phyloP scores from a whole-genome alignment of 2,797 vertebrate genomes.

The Macrochelys suwanniensis region DNA sequence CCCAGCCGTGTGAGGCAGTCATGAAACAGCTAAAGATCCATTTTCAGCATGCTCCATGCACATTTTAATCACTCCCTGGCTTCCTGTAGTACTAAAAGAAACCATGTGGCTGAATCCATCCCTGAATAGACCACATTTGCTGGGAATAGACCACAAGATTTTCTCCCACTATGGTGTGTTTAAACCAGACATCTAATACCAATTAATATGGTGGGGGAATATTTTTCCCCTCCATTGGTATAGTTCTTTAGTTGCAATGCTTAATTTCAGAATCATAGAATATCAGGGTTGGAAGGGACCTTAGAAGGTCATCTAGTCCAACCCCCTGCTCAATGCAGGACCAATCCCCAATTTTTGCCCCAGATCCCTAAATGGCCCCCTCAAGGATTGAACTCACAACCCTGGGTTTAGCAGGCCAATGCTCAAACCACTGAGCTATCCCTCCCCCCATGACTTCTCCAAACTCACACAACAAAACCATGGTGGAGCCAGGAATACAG shows the following conservation, averaged over 20 bases:
- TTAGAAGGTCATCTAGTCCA: too few relatives aligned
- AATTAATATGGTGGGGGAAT: not conserved
- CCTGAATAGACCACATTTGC: not conserved
- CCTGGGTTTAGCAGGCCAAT: too few relatives aligned
- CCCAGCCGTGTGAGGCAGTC: not conserved
- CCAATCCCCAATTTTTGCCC: too few relatives aligned
- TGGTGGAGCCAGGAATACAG: not conserved
- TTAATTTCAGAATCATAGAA: not conserved
- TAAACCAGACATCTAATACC: not conserved
- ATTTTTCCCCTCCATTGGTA: not conserved
- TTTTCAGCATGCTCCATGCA: not conserved
- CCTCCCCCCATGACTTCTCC: too few relatives aligned
- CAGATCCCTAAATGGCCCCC: too few relatives aligned
- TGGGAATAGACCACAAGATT: not conserved
- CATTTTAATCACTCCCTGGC: rapidly evolving
- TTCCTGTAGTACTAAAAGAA: rapidly evolving
- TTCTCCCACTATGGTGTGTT: not conserved
- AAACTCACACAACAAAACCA: not conserved
- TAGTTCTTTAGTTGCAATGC: rapidly evolving
- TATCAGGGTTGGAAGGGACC: too few relatives aligned
- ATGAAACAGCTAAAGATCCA: not conserved
- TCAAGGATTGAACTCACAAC: too few relatives aligned
- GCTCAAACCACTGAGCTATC: too few relatives aligned
- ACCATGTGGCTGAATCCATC: not conserved
- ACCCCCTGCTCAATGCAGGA: too few relatives aligned